phyloP scores from a whole-genome alignment of 2,113 vertebrate genomes.

The Corythornis vintsioides region DNA sequence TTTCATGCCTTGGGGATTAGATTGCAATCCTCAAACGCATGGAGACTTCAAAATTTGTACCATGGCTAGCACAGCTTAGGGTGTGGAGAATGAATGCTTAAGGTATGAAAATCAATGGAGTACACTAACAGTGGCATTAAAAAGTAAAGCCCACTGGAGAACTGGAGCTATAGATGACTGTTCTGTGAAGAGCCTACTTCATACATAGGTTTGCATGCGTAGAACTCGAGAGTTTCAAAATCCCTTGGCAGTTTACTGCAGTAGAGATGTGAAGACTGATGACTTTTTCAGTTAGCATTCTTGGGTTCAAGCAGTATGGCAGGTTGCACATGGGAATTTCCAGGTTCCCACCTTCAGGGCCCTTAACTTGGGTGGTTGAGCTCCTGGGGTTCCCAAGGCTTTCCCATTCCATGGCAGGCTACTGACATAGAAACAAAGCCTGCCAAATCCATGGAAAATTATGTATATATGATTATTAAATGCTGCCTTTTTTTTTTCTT shows the following conservation, averaged over 20 bases:
- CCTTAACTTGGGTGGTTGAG: neutral
- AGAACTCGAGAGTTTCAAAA: neutral
- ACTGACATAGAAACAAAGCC: neutral
- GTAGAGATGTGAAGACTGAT: neutral
- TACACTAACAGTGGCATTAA: neutral
- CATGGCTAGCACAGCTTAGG: neutral
- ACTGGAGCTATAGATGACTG: neutral
- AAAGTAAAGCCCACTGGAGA: neutral
- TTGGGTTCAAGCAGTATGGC: neutral
- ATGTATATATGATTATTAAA: neutral
- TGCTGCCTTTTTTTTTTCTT: neutral
- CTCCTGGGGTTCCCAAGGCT: neutral
- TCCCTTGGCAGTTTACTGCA: neutral
- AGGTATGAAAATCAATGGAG: neutral
- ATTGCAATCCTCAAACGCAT: neutral
- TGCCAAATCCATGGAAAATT: neutral
- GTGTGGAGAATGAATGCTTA: neutral
- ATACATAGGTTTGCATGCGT: neutral
- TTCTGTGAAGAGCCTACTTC: neutral
- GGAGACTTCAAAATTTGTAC: neutral
- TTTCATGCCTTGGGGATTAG: neutral
- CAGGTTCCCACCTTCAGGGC: neutral
- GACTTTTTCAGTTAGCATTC: neutral
- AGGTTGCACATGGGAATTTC: fast-evolving
- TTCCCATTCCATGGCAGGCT: neutral